phyloP scores from a whole-genome alignment of 2,797 vertebrate genomes.

The Coccyzus lansbergi region DNA sequence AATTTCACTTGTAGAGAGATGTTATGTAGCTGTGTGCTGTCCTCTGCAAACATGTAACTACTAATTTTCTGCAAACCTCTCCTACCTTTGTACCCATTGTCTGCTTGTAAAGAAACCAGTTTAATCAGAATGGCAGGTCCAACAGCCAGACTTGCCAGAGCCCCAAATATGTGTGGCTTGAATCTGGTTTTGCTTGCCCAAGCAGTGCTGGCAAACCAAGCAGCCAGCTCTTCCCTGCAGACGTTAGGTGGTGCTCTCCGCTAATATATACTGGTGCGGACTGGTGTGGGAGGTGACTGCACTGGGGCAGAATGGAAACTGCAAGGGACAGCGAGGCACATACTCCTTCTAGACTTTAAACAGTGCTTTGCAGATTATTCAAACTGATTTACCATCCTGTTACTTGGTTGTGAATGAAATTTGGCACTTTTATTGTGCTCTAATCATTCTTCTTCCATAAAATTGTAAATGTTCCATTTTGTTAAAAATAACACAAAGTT shows the following conservation, averaged over 20 bases:
- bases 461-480: conserved; percentile 14
- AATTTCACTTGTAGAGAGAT: background rate
- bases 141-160: background rate
- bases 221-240: background rate
- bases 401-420: conserved; percentile 69
- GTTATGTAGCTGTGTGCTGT: rapidly evolving
- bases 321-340: background rate
- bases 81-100: rapidly evolving
- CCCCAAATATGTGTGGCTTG: background rate
- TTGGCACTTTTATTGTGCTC: conserved; percentile 67
- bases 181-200: background rate
- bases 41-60: background rate
- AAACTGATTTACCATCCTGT: background rate
- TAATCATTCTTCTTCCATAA: conserved; percentile 34
- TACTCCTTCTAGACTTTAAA: background rate
- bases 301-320: rapidly evolving
- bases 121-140: background rate
- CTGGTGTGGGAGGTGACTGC: background rate
- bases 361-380: background rate
- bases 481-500: conserved; percentile 12
- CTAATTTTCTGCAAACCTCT: rapidly evolving
- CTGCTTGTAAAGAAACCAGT: rapidly evolving
- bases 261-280: background rate
- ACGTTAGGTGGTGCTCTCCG: conserved; percentile 52
- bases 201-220: background rate